Percentiles rank a stretch among this genome's conserved stretches.
Evolutionary conservation across 2,113 vertebrate species (phyloP).

Genomic region (Silurus asotus): DNA sequence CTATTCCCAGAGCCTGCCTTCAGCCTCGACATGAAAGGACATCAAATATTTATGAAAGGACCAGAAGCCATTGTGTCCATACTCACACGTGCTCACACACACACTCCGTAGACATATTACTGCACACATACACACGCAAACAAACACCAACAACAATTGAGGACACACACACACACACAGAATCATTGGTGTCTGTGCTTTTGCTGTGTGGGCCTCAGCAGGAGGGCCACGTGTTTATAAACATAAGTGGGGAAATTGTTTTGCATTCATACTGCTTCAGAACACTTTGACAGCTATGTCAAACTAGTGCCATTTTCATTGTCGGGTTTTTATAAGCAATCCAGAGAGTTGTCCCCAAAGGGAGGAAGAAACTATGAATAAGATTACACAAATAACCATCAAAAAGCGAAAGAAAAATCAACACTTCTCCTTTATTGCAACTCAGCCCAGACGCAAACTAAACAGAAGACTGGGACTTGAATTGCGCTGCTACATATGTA

Average conservation of each 20-base stretch:
- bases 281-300: slow-evolving; percentile 58
- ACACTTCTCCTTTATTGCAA: slow-evolving; percentile 56
- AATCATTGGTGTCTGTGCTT: slow-evolving; percentile 44
- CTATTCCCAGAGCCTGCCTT: slow-evolving; percentile 36
- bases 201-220: slow-evolving; percentile 42
- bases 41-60: slow-evolving; percentile 56
- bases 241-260: slow-evolving; percentile 58
- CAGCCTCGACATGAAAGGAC: slow-evolving; percentile 45
- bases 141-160: slow-evolving; percentile 29
- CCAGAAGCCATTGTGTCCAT: slow-evolving; percentile 44
- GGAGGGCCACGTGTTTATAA: slow-evolving; percentile 59
- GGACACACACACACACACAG: slow-evolving; percentile 39
- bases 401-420: slow-evolving; percentile 50
- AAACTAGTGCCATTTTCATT: slow-evolving; percentile 52
- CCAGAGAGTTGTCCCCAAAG: slow-evolving; percentile 44
- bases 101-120: slow-evolving; percentile 35
- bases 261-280: slow-evolving; percentile 51
- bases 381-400: slow-evolving; percentile 61
- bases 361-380: slow-evolving; percentile 53
- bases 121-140: slow-evolving; percentile 32
- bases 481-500: slow-evolving; percentile 46
- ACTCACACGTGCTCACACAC: slow-evolving; percentile 31
- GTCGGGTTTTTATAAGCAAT: slow-evolving; percentile 51
- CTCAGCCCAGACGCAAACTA: slow-evolving; percentile 53
- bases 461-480: slow-evolving; percentile 48